These are phyloP conservation scores for Thalpophila matura DNA, from an alignment of 2,888 invertebrate species.

Conservation along the genomic window DNA sequence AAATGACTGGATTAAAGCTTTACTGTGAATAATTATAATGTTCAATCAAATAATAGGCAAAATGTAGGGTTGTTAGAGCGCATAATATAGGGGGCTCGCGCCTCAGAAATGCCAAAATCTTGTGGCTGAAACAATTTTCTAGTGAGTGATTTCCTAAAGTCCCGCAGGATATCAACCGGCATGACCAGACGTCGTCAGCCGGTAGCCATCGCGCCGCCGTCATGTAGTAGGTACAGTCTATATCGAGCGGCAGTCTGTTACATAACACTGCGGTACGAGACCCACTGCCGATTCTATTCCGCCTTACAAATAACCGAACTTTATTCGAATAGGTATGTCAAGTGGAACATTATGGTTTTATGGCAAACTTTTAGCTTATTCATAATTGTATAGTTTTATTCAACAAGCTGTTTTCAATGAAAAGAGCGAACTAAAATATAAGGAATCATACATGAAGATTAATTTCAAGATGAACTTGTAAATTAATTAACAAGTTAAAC, in stretches of 20 bases:
- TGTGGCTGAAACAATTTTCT: conserved; percentile 68
- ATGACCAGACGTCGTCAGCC: conserved; percentile 70
- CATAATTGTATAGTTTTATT: conserved; percentile 1
- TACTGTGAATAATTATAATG: no score
- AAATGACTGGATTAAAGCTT: conserved; percentile 11
- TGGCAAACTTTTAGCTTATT: conserved; percentile 8
- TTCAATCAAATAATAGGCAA: conserved; percentile 28
- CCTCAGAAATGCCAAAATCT: conserved; percentile 21
- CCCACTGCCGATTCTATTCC: conserved; percentile 73
- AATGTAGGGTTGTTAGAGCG: conserved; percentile 8
- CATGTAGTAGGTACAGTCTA: conserved; percentile 71
- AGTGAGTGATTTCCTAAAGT: conserved; percentile 66
- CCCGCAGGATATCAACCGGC: conserved; percentile 66
- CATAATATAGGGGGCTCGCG: not conserved
- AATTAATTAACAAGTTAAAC: conserved; percentile 8
- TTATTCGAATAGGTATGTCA: conserved; percentile 60
- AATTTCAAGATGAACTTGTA: not conserved
- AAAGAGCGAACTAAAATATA: not conserved
- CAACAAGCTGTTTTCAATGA: not conserved
- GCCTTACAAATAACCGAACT: conserved; percentile 67
- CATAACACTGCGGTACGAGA: conserved; percentile 87
- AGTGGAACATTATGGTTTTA: conserved; percentile 15
- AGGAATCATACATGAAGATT: not conserved
- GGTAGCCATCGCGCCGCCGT: conserved; percentile 71
- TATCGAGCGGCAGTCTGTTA: conserved; percentile 84